Evolutionary conservation across 1,140 invertebrate species (phyloP), one percentile per base, ranked within the genome.

Genomic region (Diorhabda sublineata): DNA sequence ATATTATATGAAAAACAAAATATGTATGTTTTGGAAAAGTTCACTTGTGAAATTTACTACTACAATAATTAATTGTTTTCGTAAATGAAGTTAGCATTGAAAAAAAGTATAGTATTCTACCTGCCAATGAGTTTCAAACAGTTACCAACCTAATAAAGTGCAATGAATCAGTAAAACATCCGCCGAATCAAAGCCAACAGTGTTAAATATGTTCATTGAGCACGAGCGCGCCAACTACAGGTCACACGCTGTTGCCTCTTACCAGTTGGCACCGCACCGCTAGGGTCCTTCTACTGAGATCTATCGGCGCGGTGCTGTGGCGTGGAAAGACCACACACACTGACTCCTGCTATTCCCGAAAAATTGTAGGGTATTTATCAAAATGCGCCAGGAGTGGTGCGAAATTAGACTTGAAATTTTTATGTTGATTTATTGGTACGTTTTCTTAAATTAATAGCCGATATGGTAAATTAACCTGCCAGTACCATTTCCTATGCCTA

Each of bases 121-220:
- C 3, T 52, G 47, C n/a, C 47, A 52, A 6, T n/a, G 47, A 52
- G 47, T 4, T 8, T n/a, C 6, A 52, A 52, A 52, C n/a, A 52
- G 47, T 8, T 52, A 52, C n/a, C 47, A 6, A 52, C 60, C 66
- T 70, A 74, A 74, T 71, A 71, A 71, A 70, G 73, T 68, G 71
- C 73, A 73, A 74, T 74, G 73, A 74, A 73, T 73, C 73, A 74
- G 73, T 74, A 71, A 74, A 74, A 74, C 73, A 70, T 64, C 69
- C 66, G 66, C 67, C 57, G 70, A 74, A 74, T 74, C 73, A 74
- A 74, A 74, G 69, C 69, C 71, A 73, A 71, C 69, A 69, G 72
- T 75, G 74, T 73, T 75, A 75, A 75, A 75, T 75, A 70, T 72
- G 74, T 75, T 72, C 72, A 71, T 66, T 73, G 73, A 69, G 73